A percentile compares a stretch with the other conserved stretches of the same genome.
Conservation (phyloP, 1,140 invertebrate species). For the Protaetia brevitarsis region DNA sequence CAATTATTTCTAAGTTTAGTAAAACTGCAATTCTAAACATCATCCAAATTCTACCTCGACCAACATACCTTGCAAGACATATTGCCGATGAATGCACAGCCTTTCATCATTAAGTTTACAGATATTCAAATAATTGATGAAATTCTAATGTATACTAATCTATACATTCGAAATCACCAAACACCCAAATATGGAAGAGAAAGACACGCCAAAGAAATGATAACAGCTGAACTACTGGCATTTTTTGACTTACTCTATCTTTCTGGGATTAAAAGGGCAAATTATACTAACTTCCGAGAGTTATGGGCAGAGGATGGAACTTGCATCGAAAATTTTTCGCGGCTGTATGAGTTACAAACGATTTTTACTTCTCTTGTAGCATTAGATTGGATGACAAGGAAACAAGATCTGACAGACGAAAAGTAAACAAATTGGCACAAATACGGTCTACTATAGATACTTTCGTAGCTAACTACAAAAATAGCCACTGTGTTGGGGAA, state of each 20-base stretch:
- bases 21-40: neutral
- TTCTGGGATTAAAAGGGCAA: constrained; percentile 18
- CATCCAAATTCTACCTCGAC: constrained; percentile 3
- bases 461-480: constrained; percentile 18
- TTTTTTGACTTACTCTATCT: constrained; percentile 9
- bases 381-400: constrained; percentile 23
- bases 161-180: constrained; percentile 5
- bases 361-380: constrained; percentile 11
- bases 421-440: constrained; percentile 23
- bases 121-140: constrained; percentile 14
- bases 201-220: constrained; percentile 16
- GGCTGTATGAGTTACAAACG: constrained; percentile 17
- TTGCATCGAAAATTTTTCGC: constrained; percentile 20
- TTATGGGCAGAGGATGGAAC: constrained; percentile 25
- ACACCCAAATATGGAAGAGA: constrained; percentile 12
- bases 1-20: neutral
- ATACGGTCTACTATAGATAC: constrained; percentile 17
- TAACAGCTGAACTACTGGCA: constrained; percentile 9
- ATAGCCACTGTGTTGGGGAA: constrained; percentile 18
- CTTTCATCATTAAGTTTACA: neutral
- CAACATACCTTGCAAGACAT: constrained; percentile 8
- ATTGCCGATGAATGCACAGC: constrained; percentile 6
- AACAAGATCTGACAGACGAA: constrained; percentile 21
- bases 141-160: constrained; percentile 13
- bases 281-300: constrained; percentile 14